Conservation (phyloP, 2,888 invertebrate genomes). For the Nemapogon koenigi region DNA sequence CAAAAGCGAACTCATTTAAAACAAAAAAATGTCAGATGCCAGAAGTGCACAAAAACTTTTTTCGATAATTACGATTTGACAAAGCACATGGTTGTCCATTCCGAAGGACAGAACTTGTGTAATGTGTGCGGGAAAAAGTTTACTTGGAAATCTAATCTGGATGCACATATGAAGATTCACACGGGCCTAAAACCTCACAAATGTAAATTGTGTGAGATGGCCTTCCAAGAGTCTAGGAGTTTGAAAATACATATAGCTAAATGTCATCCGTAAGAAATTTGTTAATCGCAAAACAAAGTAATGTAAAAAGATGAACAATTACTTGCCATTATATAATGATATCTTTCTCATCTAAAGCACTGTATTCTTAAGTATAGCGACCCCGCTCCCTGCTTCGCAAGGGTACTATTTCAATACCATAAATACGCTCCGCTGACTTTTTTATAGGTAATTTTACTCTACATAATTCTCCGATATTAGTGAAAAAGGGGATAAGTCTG, state of each 20-base stretch:
- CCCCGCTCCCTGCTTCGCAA: too few species aligned
- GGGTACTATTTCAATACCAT: too few species aligned
- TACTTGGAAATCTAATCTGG: conserved; percentile 9
- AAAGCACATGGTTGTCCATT: conserved; percentile 22
- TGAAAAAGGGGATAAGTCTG: too few species aligned
- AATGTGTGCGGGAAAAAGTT: conserved; percentile 7
- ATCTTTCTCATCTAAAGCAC: too few species aligned
- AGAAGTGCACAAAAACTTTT: conserved; percentile 53
- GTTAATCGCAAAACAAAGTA: too few species aligned
- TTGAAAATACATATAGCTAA: conserved; percentile 13
- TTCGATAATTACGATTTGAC: conserved; percentile 25
- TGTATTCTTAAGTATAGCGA: too few species aligned
- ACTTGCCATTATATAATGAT: too few species aligned
- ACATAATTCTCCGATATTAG: too few species aligned
- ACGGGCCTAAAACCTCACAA: conserved; percentile 25
- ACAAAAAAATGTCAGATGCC: conserved; percentile 38
- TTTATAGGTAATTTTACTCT: too few species aligned
- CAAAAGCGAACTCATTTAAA: conserved; percentile 36
- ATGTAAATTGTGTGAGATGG: conserved; percentile 18
- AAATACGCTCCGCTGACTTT: too few species aligned
- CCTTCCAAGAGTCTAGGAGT: conserved; percentile 12
- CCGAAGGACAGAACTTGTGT: conserved; percentile 23
- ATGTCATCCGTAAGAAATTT: conserved; percentile 8
- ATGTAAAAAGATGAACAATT: too few species aligned
- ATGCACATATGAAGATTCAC: conserved; percentile 30